Evolutionary conservation across 2,888 invertebrate genomes (phyloP).

Genomic region (Drosophila mimetica): DNA sequence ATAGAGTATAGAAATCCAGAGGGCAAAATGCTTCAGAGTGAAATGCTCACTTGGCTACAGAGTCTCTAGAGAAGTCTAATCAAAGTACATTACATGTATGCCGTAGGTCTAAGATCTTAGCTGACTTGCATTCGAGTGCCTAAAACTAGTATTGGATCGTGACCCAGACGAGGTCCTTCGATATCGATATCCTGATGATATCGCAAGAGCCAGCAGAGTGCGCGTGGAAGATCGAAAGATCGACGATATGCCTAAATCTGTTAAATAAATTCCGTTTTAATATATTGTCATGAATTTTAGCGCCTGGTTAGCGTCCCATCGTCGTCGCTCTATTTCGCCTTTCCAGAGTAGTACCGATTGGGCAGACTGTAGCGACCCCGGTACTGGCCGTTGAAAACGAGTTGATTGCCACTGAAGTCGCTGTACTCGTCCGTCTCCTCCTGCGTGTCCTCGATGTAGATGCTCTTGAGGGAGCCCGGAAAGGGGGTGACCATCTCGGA

Average conservation of each 20-base stretch:
- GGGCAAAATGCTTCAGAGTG: constrained; percentile 22
- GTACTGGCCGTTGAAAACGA: constrained; percentile 70
- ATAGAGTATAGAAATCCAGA: constrained; percentile 11
- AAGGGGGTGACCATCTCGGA: constrained; percentile 84
- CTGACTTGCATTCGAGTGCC: constrained; percentile 13
- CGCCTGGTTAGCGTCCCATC: constrained; percentile 29
- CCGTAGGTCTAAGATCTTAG: constrained; percentile 21
- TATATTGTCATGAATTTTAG: constrained; percentile 74
- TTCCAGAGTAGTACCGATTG: constrained; percentile 61
- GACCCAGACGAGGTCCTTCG: constrained; percentile 49
- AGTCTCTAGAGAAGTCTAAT: constrained; percentile 15
- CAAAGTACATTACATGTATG: constrained; percentile 34
- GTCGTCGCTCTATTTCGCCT: constrained; percentile 31
- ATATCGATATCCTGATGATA: constrained; percentile 53
- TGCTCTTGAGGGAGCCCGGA: constrained; percentile 83
- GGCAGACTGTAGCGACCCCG: constrained; percentile 61
- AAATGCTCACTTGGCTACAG: constrained; percentile 33
- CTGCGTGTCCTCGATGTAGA: constrained; percentile 78
- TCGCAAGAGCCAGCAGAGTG: constrained; percentile 1
- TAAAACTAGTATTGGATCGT: constrained; percentile 46
- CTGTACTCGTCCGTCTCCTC: constrained; percentile 82
- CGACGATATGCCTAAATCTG: constrained; percentile 73
- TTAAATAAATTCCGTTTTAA: constrained; percentile 75
- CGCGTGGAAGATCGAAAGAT: constrained; percentile 48
- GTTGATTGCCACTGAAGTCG: constrained; percentile 83